phyloP scores from a whole-genome alignment of 1,140 invertebrate genomes.

The Tigriopus japonicus region DNA sequence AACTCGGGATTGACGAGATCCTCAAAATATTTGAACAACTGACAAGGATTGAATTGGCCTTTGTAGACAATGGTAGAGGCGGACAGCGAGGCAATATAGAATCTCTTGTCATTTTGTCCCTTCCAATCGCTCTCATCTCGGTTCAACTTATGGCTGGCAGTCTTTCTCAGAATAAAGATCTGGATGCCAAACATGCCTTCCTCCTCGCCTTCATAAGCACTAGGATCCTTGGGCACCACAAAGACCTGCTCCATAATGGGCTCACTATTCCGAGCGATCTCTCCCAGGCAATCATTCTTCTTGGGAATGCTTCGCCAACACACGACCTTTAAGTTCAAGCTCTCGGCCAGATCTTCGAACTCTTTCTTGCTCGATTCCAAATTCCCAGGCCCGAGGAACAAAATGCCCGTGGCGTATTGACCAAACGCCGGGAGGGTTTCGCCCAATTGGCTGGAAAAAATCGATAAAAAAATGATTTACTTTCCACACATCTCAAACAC shows the following conservation, averaged over 20 bases:
- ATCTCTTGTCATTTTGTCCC: conserved; percentile 43
- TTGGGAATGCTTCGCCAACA: not conserved
- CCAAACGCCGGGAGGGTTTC: conserved; percentile 65
- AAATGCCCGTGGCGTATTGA: conserved; percentile 83
- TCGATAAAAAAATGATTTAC: too few relatives aligned
- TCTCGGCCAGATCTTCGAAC: conserved; percentile 58
- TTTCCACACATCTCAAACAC: too few relatives aligned
- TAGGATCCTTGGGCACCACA: not conserved
- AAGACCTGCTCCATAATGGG: conserved; percentile 4
- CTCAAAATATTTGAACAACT: conserved; percentile 68
- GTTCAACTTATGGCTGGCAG: conserved; percentile 68
- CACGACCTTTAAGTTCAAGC: conserved; percentile 48
- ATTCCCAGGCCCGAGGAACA: conserved; percentile 66
- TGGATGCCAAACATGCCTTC: conserved; percentile 25
- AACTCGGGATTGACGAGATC: conserved; percentile 57
- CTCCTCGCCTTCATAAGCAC: conserved; percentile 11
- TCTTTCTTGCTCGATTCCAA: conserved; percentile 33
- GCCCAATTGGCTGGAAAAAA: conserved; percentile 44
- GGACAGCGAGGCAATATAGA: conserved; percentile 91
- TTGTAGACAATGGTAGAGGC: conserved; percentile 85
- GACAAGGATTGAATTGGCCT: conserved; percentile 85
- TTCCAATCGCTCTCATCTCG: conserved; percentile 26
- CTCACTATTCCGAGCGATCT: conserved; percentile 6
- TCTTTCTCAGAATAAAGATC: conserved; percentile 80
- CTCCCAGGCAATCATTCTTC: conserved; percentile 1